Percentiles rank a stretch among this genome's conserved stretches.
Conservation (phyloP, 37 sponge, comb jelly and placozoan genomes). For the Halisarca cf. caerulea region DNA sequence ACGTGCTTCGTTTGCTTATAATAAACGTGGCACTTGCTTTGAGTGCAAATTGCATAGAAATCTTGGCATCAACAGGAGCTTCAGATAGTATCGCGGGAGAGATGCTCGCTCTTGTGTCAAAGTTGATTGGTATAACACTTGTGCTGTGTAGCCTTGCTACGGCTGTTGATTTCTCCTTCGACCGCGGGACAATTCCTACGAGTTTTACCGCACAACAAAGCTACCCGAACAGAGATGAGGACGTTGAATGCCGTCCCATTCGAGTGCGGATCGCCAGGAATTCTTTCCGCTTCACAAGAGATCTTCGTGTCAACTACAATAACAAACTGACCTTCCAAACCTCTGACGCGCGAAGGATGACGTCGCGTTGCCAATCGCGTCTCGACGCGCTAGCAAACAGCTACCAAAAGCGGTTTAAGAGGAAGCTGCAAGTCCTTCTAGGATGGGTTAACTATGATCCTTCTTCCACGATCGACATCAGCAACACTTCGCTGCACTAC, state of each 20-base stretch:
- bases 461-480: conserved; percentile 1
- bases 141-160: background rate
- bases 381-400: conserved; percentile 43
- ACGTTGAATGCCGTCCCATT: conserved; percentile 75
- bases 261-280: conserved; percentile 55
- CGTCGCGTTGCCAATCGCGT: conserved; percentile 49
- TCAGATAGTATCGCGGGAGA: too few relatives aligned
- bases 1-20: too few relatives aligned
- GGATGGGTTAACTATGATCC: conserved; percentile 54
- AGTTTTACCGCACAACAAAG: conserved; percentile 27
- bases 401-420: background rate
- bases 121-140: background rate
- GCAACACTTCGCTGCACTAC: conserved; percentile 69
- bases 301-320: conserved; percentile 50
- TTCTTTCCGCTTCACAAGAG: conserved; percentile 50
- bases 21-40: too few relatives aligned
- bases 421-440: conserved; percentile 38
- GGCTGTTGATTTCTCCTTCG: conserved; percentile 14
- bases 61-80: too few relatives aligned
- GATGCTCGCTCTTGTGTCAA: too few relatives aligned
- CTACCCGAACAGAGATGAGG: conserved; percentile 69
- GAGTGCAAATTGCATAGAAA: too few relatives aligned
- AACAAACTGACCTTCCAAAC: conserved; percentile 32
- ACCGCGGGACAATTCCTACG: conserved; percentile 42
- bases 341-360: conserved; percentile 65